Base-by-base conservation (phyloP, 1,140 invertebrate genomes). In the Philaenus spumarius region DNA sequence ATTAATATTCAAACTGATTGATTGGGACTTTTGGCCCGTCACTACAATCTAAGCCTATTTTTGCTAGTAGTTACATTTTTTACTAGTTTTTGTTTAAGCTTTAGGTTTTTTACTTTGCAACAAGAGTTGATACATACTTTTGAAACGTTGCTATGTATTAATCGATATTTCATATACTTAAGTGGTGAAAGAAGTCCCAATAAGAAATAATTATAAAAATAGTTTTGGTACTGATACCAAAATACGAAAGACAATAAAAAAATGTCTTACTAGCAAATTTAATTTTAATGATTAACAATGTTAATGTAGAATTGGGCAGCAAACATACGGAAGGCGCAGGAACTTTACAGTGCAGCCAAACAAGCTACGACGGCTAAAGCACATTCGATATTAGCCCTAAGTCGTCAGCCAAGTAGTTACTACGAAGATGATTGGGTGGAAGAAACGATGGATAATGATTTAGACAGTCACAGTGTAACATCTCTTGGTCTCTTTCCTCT, bases 251-350 rank as follows among this genome's bases (percentile, higher is more conserved):
- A 22, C 11, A 51, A 50, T 23, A 12, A 19, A 20, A 12, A n/a
- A 55, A 23, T 3, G 0, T 17, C 9, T 9, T 51, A 30, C 14
- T 2, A 15, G 14, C 5, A 2, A 17, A 17, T 51, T 51, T 34
- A 30, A 14, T 26, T 20, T 9, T 30, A 51, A 14, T 51, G 11
- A 53, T 5, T 35, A 74, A 42, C 40, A 20, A 12, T 17, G 40
- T 20, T 17, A 42, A 4, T 67, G 2, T 66, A 79, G 69, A 76
- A 75, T 55, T 87, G 84, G 84, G 70, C 80, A 42, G 83, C 85
- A 12, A 74, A 80, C 57, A 77, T 88, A 40, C 72, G 73, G 54
- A 83, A 85, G 66, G 83, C 84, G 22, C 82, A 86, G 71, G 80
- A 78, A 35, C 71, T 82, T 42, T 83, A 85, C 69, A 68, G 73